Conservation (phyloP, 1,140 invertebrate genomes). For the Callitettix versicolor region DNA sequence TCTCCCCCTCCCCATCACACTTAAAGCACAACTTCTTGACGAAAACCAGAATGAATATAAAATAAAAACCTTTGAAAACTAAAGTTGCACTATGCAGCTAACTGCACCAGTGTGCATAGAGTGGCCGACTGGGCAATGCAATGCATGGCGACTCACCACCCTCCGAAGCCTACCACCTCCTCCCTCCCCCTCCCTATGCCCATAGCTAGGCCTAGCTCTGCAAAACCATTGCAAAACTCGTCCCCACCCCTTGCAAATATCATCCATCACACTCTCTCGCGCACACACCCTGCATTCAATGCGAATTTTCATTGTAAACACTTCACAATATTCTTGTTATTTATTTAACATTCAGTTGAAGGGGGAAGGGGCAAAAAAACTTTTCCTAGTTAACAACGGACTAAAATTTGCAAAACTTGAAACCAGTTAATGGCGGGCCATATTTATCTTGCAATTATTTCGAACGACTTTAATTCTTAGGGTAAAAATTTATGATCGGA, state of each 20-base stretch:
- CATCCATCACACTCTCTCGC: constrained; percentile 10
- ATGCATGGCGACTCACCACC: constrained; percentile 10
- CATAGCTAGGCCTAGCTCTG: constrained; percentile 10
- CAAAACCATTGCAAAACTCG: constrained; percentile 18
- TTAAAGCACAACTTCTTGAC: too few species aligned
- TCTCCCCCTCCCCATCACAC: too few species aligned
- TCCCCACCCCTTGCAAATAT: constrained; percentile 16
- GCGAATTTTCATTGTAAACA: constrained; percentile 3
- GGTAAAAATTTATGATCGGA: too few species aligned
- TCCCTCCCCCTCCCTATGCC: neutral
- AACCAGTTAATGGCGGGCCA: too few species aligned
- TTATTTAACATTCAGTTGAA: too few species aligned
- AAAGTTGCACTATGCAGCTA: constrained; percentile 9
- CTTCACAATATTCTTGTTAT: neutral
- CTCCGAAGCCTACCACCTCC: neutral
- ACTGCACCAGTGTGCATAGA: constrained; percentile 17
- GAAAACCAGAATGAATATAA: too few species aligned
- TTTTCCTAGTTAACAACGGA: too few species aligned
- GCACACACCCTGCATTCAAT: constrained; percentile 4
- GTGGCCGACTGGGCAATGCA: constrained; percentile 14
- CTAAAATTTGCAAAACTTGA: too few species aligned
- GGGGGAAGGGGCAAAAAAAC: too few species aligned
- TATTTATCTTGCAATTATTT: too few species aligned
- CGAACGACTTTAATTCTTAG: too few species aligned
- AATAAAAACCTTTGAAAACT: too few species aligned